Evolutionary conservation across 2,888 invertebrate genomes (phyloP).

Genomic region (Melangyna quadrimaculata): DNA sequence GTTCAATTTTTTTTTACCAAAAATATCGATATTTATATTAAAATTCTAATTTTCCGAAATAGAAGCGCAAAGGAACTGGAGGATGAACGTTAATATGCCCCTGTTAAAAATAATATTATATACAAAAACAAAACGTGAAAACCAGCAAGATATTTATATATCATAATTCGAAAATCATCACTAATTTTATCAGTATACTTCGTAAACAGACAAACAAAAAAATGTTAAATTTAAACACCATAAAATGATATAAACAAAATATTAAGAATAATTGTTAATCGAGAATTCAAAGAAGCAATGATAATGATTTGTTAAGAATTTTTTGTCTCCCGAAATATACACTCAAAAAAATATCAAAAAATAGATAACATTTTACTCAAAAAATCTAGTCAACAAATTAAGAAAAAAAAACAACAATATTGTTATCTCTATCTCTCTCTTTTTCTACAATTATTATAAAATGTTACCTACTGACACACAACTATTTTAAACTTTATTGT

Average conservation of each 20-base stretch:
- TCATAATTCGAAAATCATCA: conserved; percentile 58
- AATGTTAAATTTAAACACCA: conserved; percentile 48
- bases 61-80: conserved; percentile 68
- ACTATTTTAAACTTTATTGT: conserved; percentile 48
- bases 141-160: conserved; percentile 56
- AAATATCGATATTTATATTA: not conserved
- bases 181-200: conserved; percentile 61
- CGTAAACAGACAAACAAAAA: conserved; percentile 30
- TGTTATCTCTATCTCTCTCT: conserved; percentile 56
- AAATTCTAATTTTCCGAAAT: not conserved
- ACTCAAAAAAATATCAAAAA: conserved; percentile 42
- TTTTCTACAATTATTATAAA: conserved; percentile 52
- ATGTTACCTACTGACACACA: conserved; percentile 51
- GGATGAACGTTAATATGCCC: conserved; percentile 43
- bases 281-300: conserved; percentile 42
- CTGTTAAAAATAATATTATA: not conserved
- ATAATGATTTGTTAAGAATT: conserved; percentile 24
- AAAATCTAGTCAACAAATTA: conserved; percentile 68
- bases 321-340: conserved; percentile 52
- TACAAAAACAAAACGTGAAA: not conserved
- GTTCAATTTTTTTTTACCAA: conserved; percentile 77
- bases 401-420: conserved; percentile 35
- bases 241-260: not conserved
- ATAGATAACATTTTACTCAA: conserved; percentile 48
- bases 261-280: conserved; percentile 52